These are phyloP conservation scores for Parnassius mnemosyne DNA, from an alignment of 2,888 invertebrate genomes.

Conservation along the genomic window DNA sequence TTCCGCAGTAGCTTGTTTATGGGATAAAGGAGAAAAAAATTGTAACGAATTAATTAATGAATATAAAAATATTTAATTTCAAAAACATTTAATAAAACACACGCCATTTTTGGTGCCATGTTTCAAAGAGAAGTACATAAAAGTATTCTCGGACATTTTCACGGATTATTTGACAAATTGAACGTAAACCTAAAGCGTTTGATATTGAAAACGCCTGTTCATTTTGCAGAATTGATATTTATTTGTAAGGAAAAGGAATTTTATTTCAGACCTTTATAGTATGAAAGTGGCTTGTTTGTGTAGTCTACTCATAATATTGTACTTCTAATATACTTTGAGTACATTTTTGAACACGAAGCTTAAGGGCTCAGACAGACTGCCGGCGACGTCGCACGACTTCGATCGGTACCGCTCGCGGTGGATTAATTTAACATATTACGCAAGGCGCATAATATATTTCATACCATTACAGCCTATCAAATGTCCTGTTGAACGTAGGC, in stretches of 20 bases:
- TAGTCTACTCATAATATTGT: slow-evolving; percentile 1
- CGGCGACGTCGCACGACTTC: no score
- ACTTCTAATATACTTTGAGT: background rate
- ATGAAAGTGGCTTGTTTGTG: background rate
- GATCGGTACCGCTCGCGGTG: no score
- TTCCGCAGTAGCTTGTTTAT: no score
- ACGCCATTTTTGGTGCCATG: background rate
- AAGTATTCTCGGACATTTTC: slow-evolving; percentile 11
- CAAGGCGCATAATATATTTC: no score
- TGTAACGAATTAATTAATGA: no score
- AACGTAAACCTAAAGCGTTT: slow-evolving; percentile 9
- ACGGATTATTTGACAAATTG: slow-evolving; percentile 13
- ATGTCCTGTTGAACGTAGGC: no score
- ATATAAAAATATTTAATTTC: no score
- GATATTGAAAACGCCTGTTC: slow-evolving; percentile 4
- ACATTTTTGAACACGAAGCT: background rate
- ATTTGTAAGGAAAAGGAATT: background rate
- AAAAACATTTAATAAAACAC: no score
- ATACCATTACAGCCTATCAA: no score
- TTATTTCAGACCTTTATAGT: background rate
- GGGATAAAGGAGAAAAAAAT: no score
- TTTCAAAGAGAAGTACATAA: slow-evolving; percentile 7
- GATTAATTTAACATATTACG: no score
- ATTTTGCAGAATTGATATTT: background rate
- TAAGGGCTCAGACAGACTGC: no score